Conservation (phyloP, 2,797 vertebrate species). For the Cetoscarus ocellatus region DNA sequence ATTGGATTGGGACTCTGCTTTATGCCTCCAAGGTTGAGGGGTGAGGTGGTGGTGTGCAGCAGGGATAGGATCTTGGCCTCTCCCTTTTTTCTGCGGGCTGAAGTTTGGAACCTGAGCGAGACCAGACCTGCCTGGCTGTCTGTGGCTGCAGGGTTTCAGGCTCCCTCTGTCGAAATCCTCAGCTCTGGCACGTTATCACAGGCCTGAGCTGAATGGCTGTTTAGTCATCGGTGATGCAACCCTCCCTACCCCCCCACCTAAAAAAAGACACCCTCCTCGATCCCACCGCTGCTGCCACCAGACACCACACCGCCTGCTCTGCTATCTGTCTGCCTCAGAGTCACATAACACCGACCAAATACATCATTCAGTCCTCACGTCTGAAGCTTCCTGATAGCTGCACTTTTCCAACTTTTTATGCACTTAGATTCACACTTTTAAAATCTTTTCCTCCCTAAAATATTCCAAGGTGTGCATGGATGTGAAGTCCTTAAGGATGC, state of each 20-base stretch:
- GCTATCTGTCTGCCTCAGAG: slow-evolving; percentile 42
- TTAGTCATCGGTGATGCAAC: slow-evolving; percentile 68
- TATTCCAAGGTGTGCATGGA: too few species aligned
- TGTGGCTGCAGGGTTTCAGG: slow-evolving; percentile 67
- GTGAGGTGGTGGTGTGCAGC: slow-evolving; percentile 37
- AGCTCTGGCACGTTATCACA: slow-evolving; percentile 71
- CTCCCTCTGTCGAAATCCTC: slow-evolving; percentile 62
- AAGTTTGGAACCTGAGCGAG: slow-evolving; percentile 68
- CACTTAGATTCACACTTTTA: background rate
- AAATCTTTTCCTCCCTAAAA: too few species aligned
- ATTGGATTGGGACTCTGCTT: too few species aligned
- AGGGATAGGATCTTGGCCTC: slow-evolving; percentile 72
- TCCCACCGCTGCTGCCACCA: slow-evolving; percentile 26
- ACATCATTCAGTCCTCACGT: slow-evolving; percentile 25
- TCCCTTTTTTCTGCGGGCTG: slow-evolving; percentile 68
- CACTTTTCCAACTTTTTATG: slow-evolving; percentile 7
- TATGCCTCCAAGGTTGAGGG: slow-evolving; percentile 55
- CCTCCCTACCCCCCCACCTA: background rate
- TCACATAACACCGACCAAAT: slow-evolving; percentile 38
- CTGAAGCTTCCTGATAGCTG: slow-evolving; percentile 31
- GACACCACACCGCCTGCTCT: slow-evolving; percentile 10
- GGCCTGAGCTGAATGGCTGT: slow-evolving; percentile 52
- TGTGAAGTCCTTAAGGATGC: too few species aligned
- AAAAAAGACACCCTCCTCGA: slow-evolving; percentile 8
- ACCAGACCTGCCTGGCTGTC: slow-evolving; percentile 77